phyloP scores from a whole-genome alignment of 2,888 invertebrate genomes.

The Deilephila porcellus region DNA sequence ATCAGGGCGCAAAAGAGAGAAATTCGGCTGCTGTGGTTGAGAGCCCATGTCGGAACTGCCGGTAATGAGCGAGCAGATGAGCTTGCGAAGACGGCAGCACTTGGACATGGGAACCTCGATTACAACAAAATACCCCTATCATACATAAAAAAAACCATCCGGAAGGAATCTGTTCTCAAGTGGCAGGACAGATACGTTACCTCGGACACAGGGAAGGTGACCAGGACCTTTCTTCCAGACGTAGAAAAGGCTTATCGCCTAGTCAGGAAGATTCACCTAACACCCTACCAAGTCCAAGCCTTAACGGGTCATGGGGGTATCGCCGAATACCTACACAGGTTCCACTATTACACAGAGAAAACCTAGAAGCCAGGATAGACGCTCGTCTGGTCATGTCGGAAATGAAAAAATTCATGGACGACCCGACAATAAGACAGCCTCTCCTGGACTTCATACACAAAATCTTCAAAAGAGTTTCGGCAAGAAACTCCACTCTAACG shows the following conservation, averaged over 20 bases:
- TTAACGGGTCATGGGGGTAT: too few species aligned
- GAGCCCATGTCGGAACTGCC: constrained; percentile 4
- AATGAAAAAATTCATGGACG: background rate
- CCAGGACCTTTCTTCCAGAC: background rate
- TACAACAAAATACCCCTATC: background rate
- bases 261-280: too few species aligned
- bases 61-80: constrained; percentile 12
- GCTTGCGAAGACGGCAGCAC: background rate
- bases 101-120: background rate
- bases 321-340: too few species aligned
- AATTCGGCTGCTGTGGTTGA: constrained; percentile 32
- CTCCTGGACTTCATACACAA: background rate
- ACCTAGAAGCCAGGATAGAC: background rate
- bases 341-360: background rate
- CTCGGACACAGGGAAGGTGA: background rate
- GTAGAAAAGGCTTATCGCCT: too few species aligned
- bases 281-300: too few species aligned
- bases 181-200: background rate
- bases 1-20: background rate
- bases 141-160: background rate
- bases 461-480: background rate
- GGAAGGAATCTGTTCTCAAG: background rate
- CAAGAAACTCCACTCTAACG: background rate
- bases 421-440: background rate
- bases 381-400: background rate